phyloP scores from a whole-genome alignment of 1,140 invertebrate genomes.

The Leptopilina boulardi region DNA sequence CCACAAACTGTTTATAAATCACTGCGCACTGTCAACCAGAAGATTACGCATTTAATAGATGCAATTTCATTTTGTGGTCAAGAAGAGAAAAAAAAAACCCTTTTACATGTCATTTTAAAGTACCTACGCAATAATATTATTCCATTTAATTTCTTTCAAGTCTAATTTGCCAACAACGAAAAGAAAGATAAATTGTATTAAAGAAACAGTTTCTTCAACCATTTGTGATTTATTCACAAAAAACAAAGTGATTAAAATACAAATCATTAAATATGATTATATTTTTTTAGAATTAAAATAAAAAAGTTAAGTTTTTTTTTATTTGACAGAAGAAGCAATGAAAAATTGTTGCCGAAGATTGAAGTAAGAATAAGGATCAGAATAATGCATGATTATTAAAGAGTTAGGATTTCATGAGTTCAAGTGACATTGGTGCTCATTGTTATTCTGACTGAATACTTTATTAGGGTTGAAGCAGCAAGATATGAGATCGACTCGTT shows the following conservation, averaged over 20 bases:
- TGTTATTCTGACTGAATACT: conserved; percentile 69
- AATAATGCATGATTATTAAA: conserved; percentile 60
- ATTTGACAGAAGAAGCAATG: conserved; percentile 16
- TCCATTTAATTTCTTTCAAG: background rate
- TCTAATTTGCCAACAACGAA: background rate
- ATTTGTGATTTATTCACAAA: too few relatives aligned
- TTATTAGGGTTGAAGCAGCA: conserved; percentile 62
- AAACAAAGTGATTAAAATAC: background rate
- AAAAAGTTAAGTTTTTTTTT: background rate
- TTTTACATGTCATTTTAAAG: background rate
- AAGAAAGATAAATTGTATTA: background rate
- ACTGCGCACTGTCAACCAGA: conserved; percentile 31
- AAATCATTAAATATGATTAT: background rate
- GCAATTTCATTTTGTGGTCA: conserved; percentile 38
- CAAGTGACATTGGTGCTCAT: conserved; percentile 60
- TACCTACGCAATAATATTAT: background rate
- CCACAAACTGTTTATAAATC: conserved; percentile 42
- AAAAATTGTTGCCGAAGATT: conserved; percentile 41
- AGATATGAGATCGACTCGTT: conserved; percentile 62
- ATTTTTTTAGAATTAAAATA: too few relatives aligned
- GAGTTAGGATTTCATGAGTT: conserved; percentile 53
- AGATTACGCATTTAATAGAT: conserved; percentile 27
- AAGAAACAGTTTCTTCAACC: background rate
- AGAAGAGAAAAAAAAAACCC: background rate
- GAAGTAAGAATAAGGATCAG: conserved; percentile 42